A percentile compares a stretch with the other conserved stretches of the same genome.
phyloP scores from a whole-genome alignment of 2,113 vertebrate species.

The Pelmatolapia mariae region DNA sequence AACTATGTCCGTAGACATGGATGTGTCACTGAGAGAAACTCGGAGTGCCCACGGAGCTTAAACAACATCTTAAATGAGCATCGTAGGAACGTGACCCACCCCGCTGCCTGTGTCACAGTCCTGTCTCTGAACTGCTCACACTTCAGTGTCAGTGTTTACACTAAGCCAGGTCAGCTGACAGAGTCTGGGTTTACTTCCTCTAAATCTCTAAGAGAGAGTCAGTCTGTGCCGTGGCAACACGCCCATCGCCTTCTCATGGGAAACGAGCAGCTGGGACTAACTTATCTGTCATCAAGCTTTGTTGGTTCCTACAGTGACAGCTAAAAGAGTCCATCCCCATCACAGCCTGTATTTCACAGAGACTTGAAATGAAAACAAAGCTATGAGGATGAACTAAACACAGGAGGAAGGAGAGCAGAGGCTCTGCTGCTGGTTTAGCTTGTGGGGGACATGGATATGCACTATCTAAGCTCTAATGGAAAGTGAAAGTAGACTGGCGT shows the following conservation, averaged over 20 bases:
- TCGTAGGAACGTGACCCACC: neutral
- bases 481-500: slow-evolving; percentile 25
- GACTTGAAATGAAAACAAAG: neutral
- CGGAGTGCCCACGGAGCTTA: neutral
- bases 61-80: neutral
- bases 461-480: neutral
- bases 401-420: neutral
- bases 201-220: slow-evolving; percentile 33
- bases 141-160: slow-evolving; percentile 29
- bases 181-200: slow-evolving; percentile 70
- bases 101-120: neutral
- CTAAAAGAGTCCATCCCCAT: neutral
- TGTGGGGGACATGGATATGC: neutral
- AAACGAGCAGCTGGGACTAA: slow-evolving; percentile 55
- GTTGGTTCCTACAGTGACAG: slow-evolving; percentile 27
- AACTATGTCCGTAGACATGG: neutral
- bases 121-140: neutral
- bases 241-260: slow-evolving; percentile 67
- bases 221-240: slow-evolving; percentile 16
- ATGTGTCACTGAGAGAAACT: neutral
- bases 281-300: slow-evolving; percentile 48
- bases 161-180: slow-evolving; percentile 11
- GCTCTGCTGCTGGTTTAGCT: neutral
- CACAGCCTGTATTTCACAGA: slow-evolving; percentile 2
- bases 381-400: neutral